These are phyloP conservation scores for Dasypolia templi DNA, from an alignment of 2,888 invertebrate species.

Conservation along the genomic window DNA sequence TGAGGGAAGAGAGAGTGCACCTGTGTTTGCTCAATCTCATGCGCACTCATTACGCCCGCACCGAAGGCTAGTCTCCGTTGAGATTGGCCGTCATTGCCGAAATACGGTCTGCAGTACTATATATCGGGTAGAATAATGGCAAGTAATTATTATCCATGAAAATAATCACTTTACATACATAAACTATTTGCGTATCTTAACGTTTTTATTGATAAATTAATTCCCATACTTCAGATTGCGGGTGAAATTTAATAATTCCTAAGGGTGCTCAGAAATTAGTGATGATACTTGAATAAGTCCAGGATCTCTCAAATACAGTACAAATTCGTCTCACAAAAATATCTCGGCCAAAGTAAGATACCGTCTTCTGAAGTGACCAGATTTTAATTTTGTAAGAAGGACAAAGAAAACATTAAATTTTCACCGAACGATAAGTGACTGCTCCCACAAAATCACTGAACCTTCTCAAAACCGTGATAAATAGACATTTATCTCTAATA, in stretches of 20 bases:
- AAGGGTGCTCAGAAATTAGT: neutral
- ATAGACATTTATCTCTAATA: slow-evolving; percentile 57
- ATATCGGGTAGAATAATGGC: neutral
- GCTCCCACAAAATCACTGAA: slow-evolving; percentile 34
- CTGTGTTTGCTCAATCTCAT: no score
- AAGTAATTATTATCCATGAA: neutral
- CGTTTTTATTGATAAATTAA: neutral
- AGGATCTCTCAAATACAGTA: neutral
- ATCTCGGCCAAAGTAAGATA: neutral
- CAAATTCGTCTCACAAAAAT: neutral
- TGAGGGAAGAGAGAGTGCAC: no score
- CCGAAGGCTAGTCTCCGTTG: no score
- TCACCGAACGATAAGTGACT: slow-evolving; percentile 7
- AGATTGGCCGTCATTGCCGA: no score
- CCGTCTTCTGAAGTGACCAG: neutral
- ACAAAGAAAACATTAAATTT: slow-evolving; percentile 2
- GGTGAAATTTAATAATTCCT: no score
- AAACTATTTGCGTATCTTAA: neutral
- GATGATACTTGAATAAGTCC: neutral
- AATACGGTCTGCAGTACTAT: no score
- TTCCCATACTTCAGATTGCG: no score
- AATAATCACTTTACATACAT: neutral
- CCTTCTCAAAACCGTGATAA: slow-evolving; percentile 52
- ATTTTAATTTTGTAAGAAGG: neutral
- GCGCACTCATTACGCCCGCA: no score